phyloP scores from a whole-genome alignment of 2,113 vertebrate genomes.

The Cichladusa arquata region DNA sequence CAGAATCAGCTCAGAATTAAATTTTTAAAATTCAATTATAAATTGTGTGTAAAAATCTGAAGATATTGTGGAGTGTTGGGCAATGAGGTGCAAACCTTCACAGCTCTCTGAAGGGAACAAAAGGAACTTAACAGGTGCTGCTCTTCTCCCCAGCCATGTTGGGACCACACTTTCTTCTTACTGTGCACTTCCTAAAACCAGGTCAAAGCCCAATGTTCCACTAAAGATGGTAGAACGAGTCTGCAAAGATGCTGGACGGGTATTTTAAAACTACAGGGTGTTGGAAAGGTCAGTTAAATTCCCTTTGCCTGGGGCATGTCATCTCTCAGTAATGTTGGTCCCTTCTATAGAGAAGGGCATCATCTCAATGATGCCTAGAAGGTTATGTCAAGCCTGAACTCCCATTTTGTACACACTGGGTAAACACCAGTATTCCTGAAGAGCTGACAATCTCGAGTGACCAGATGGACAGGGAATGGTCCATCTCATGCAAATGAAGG shows the following conservation, averaged over 20 bases:
- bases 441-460: accelerated
- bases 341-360: slow-evolving; percentile 11
- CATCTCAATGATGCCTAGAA: neutral
- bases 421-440: neutral
- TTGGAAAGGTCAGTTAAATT: neutral
- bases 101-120: neutral
- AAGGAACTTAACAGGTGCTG: neutral
- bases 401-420: neutral
- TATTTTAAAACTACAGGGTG: neutral
- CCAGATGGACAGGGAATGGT: neutral
- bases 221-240: neutral
- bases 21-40: neutral
- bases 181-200: neutral
- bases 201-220: neutral
- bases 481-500: neutral
- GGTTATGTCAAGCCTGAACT: neutral
- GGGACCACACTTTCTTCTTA: neutral
- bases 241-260: neutral
- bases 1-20: neutral
- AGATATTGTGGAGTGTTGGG: neutral
- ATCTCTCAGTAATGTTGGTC: neutral
- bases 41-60: neutral
- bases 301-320: neutral
- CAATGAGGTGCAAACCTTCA: neutral
- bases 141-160: neutral